Base-by-base conservation (phyloP, 2,888 invertebrate species). In the Serripes groenlandicus region DNA sequence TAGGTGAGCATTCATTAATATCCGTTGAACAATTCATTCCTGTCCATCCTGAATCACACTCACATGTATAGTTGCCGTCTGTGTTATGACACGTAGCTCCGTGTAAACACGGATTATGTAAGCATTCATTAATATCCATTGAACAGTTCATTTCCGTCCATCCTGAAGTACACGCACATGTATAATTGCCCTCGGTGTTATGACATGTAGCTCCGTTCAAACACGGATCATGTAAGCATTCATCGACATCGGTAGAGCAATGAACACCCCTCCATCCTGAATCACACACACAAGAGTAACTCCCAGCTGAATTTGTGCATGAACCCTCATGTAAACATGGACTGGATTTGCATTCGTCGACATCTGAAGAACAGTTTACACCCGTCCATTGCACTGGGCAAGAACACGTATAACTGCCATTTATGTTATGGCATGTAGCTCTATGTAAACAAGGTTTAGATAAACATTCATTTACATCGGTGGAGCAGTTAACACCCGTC, bases 391-490 rank as follows among this genome's bases (percentile, higher is more conserved):
- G 9, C 7, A 7, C n/a, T 5, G 58, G 28, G 28, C 58, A 58
- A 9, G 26, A 26, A 58, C 58, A 58, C n/a, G 2, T 58, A 26
- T 58, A 58, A 21, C 58, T 28, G 28, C 58, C 58, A n/a, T 58
- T 5, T 58, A 9, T n/a, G 28, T 58, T 58, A 3, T 28, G 1
- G 28, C 58, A 58, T 11, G 2, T 26, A 4, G 26, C 58, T 5
- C 28, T 58, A 26, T 58, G 23, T 15, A 58, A 3, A 58, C 58
- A 58, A 26, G 26, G 26, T 15, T n/a, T 58, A 28, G 58, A 26
- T 3, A 28, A n/a, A 70, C 86, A 86, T 69, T 86, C 86, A 52
- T 86, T 35, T 3, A 58, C 56, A 58, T 86, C 88, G 18, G n/a
- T 79, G 42, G 82, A 75, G 64, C 86, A 86, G n/a, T 73, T 73